Base-by-base conservation (phyloP, 2,888 invertebrate genomes). In the Anoncus sp. region DNA sequence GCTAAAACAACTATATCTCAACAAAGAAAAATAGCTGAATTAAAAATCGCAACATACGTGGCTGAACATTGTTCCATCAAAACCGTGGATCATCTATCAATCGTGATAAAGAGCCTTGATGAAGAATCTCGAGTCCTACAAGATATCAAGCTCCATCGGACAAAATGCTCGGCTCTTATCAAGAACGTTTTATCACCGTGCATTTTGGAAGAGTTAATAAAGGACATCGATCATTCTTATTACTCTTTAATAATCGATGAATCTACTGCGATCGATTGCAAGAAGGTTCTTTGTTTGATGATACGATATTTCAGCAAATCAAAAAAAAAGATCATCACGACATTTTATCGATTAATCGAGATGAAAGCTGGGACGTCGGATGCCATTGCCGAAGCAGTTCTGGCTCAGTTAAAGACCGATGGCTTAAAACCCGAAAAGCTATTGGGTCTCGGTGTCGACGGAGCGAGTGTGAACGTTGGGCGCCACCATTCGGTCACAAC, bases 201-300 rank as follows among this genome's bases (percentile, higher is more conserved):
- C 10, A 81, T 87, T 75, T 59, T 86, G 7, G 31, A 84, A 69
- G 83, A 79, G 18, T 79, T 87, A 18, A 70, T 87, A 18, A 75
- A 84, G 67, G 86, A 88, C 35, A 80, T 87, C 27, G 85, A 84
- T 57, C 71, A 86, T 70, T 83, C 66, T 47, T 78, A 82, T 27
- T 86, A 82, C 43, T 87, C 87, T 0, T 67, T 85, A n/a, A 85
- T 85, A 51, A 80, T 85, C 22, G 86, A 87, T 62, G 85, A 87
- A 80, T 86, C 83, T 53, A 87, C 85, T 45, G 82, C 82, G 74
- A 77, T 83, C 7, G 74, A 77, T 20, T 73, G 65, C 12, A 70
- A 73, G 38, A 74, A 77, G 59, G 18, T 81, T 6, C 22, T 82
- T 40, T 83, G 82, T 57, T 47, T 81, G n/a, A 81, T 78, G 77